Conservation (phyloP, 2,113 vertebrate genomes). For the Xenopus borealis region DNA sequence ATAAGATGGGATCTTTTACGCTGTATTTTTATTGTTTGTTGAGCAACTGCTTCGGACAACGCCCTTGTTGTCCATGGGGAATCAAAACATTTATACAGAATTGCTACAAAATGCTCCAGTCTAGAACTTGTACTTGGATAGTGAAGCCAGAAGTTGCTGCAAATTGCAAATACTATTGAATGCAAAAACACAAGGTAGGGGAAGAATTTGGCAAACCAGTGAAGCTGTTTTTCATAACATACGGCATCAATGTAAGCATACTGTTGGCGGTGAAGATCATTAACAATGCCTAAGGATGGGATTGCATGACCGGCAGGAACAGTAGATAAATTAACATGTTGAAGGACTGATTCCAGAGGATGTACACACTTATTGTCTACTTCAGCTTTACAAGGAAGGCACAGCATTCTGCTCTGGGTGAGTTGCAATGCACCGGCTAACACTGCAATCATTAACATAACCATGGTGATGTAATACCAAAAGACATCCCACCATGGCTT, state of each 20-base stretch:
- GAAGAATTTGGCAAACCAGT: conserved; percentile 83
- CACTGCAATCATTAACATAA: conserved; percentile 77
- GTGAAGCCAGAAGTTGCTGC: conserved; percentile 81
- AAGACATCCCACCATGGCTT: conserved; percentile 81
- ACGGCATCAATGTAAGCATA: conserved; percentile 76
- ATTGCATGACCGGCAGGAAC: conserved; percentile 35
- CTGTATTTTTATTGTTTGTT: conserved; percentile 67
- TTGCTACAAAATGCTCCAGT: conserved; percentile 77
- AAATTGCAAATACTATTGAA: conserved; percentile 75
- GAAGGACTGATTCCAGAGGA: conserved; percentile 65
- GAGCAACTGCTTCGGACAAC: conserved; percentile 75
- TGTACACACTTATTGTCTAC: conserved; percentile 67
- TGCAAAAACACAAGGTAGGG: conserved; percentile 80
- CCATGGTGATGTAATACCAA: conserved; percentile 80
- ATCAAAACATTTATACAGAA: conserved; percentile 80
- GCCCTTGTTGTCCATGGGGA: conserved; percentile 81
- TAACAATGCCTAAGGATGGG: conserved; percentile 64
- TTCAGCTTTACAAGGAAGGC: conserved; percentile 76
- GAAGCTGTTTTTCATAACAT: conserved; percentile 74
- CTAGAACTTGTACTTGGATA: conserved; percentile 79
- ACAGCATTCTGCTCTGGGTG: conserved; percentile 71
- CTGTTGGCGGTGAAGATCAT: conserved; percentile 74
- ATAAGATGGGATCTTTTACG: conserved; percentile 64
- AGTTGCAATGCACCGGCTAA: conserved; percentile 76
- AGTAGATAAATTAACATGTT: conserved; percentile 57